Conservation (phyloP, 2,888 invertebrate genomes). For the Epinotia demarniana region DNA sequence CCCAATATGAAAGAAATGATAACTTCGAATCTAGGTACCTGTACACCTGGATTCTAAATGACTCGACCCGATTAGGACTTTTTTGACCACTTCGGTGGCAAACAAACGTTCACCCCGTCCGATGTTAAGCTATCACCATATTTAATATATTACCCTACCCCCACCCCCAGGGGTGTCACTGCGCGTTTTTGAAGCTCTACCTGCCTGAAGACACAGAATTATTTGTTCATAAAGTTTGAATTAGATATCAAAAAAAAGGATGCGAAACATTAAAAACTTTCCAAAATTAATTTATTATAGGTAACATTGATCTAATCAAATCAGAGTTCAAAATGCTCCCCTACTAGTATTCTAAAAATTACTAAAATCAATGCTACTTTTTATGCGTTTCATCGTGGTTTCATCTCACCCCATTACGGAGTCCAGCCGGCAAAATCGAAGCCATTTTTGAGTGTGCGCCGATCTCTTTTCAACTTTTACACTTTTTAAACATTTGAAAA, state of each 20-base stretch:
- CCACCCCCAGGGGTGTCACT: no score
- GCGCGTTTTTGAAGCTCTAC: no score
- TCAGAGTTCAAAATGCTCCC: neutral
- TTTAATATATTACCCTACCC: no score
- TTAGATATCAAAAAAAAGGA: neutral
- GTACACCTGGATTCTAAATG: no score
- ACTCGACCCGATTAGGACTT: no score
- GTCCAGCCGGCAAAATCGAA: slow-evolving; percentile 70
- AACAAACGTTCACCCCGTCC: no score
- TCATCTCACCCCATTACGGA: slow-evolving; percentile 71
- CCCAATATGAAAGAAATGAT: no score
- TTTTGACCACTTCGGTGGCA: no score
- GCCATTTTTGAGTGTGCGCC: slow-evolving; percentile 61
- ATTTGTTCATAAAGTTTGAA: neutral
- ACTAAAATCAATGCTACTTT: neutral
- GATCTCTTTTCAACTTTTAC: slow-evolving; percentile 3
- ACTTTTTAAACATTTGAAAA: slow-evolving; percentile 19
- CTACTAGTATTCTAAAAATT: neutral
- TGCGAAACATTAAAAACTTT: neutral
- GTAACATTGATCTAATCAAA: no score
- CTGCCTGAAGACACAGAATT: no score
- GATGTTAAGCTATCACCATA: no score
- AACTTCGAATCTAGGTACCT: no score
- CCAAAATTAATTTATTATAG: neutral
- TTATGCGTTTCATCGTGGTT: neutral